Evolutionary conservation across 2,113 vertebrate genomes (phyloP), one percentile per base, ranked within the genome.

Genomic region (Ascaphus truei): DNA sequence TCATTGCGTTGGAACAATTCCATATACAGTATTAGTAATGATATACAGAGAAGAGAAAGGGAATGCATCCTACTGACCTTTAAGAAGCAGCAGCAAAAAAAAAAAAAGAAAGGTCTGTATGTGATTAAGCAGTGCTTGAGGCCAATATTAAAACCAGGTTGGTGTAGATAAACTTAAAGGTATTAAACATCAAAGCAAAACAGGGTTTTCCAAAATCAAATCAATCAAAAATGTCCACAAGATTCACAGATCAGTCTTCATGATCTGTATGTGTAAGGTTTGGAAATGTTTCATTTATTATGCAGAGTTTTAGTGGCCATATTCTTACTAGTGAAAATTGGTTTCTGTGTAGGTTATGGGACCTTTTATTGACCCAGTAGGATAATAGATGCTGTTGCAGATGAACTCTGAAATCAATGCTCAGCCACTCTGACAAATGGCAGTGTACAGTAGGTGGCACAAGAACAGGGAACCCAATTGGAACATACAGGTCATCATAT

Each of bases 131-230:
- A 34, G 53, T 7, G 50, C 26, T 53, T 4, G 11, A 30, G 30
- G 53, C 53, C 53, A 36, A 57, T 57, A 57, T 57, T 57, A 36
- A 57, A 57, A 57, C 53, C 53, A 57, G 53, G 30, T 13, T 57
- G 53, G 15, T 30, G 53, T 22, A 34, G 34, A 9, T 13, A 55
- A 30, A n/a, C n/a, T 34, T 16, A 55, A 57, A 16, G 29, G 29
- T 57, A 33, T 33, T 16, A 57, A 16, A 57, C 53, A 57, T 57
- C 53, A 57, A 57, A 57, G 53, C 53, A 34, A 18, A 22, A 36
- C 53, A 57, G 18, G 53, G 29, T 11, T 34, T 57, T 57, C 30
- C 53, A 57, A 57, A 57, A 57, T 57, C 53, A 57, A 57, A 57
- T 57, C 53, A 31, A 57, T 57, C 53, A 10, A n/a, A 34, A 29